Evolutionary conservation across 92 coral and sea anemone species (phyloP).

Genomic region (Heteractis magnifica): DNA sequence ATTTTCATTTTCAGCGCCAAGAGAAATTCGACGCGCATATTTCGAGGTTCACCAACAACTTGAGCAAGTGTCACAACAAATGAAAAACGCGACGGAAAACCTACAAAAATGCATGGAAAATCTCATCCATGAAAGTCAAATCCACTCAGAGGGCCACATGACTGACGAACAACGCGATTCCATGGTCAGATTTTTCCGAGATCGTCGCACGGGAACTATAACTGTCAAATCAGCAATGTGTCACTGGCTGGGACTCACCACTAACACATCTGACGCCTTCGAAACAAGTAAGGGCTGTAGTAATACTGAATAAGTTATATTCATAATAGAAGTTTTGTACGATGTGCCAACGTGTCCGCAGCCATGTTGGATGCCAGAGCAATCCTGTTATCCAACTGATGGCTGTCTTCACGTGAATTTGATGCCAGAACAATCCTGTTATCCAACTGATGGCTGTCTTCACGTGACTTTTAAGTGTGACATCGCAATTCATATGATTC

Average conservation of each 20-base stretch:
- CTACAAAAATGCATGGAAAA: slow-evolving; percentile 78
- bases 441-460: no score
- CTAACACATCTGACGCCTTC: slow-evolving; percentile 19
- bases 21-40: slow-evolving; percentile 63
- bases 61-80: slow-evolving; percentile 55
- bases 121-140: slow-evolving; percentile 62
- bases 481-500: no score
- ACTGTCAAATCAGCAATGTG: slow-evolving; percentile 54
- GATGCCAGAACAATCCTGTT: no score
- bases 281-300: slow-evolving; percentile 23
- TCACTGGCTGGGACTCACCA: slow-evolving; percentile 70
- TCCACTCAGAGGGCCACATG: slow-evolving; percentile 50
- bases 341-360: no score
- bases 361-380: no score
- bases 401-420: no score
- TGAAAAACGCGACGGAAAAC: slow-evolving; percentile 72
- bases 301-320: no score
- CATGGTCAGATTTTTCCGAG: slow-evolving; percentile 27
- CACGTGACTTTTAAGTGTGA: no score
- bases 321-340: no score
- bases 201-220: slow-evolving; percentile 7
- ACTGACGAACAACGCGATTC: slow-evolving; percentile 55
- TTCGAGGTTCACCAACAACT: slow-evolving; percentile 64
- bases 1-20: slow-evolving; percentile 29
- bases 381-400: no score